phyloP scores from a whole-genome alignment of 2,113 vertebrate genomes.

The Phyllostomus discolor region DNA sequence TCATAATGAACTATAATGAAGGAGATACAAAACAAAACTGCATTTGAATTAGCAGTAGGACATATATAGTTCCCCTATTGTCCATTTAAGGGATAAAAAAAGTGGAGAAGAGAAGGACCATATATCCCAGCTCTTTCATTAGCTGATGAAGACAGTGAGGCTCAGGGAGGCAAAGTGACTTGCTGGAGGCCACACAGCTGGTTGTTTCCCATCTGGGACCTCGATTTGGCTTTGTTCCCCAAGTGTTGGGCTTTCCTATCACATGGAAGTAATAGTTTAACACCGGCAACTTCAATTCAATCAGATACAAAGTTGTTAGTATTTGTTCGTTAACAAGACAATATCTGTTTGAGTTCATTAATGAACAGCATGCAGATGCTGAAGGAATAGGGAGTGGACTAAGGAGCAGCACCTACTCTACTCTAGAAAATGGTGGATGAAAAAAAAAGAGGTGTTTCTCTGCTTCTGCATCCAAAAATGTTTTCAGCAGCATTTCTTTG shows the following conservation, averaged over 20 bases:
- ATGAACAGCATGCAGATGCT: neutral
- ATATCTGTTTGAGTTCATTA: neutral
- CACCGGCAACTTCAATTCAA: neutral
- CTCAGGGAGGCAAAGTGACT: neutral
- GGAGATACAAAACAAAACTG: neutral
- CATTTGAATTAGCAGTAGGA: neutral
- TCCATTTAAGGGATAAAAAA: neutral
- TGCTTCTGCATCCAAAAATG: neutral
- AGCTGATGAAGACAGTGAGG: neutral
- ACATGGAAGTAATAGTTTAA: neutral
- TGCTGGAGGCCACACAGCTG: neutral
- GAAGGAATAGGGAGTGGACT: neutral
- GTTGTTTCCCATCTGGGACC: neutral
- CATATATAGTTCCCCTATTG: neutral
- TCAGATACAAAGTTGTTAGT: neutral
- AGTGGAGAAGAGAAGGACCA: neutral
- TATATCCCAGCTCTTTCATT: neutral
- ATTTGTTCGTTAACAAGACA: neutral
- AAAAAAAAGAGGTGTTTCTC: neutral
- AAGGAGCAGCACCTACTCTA: neutral
- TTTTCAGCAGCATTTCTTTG: neutral
- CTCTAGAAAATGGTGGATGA: neutral
- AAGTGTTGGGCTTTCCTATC: neutral
- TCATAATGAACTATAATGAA: neutral
- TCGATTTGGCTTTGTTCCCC: neutral